These are phyloP conservation scores for Oligia strigilis DNA, from an alignment of 2,888 invertebrate species.

Conservation along the genomic window DNA sequence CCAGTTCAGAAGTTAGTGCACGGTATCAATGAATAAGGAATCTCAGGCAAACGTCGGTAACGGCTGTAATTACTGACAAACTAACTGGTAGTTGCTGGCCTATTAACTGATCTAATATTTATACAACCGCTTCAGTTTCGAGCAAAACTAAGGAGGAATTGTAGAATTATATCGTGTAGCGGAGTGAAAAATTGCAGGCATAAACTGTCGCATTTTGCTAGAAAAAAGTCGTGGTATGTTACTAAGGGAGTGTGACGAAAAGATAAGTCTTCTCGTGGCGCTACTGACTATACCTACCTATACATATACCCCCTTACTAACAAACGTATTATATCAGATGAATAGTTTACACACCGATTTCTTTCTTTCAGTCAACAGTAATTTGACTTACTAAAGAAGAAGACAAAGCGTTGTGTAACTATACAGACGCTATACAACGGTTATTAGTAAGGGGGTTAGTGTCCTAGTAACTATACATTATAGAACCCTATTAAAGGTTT, in stretches of 20 bases:
- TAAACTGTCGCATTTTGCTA: neutral
- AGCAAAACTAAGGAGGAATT: constrained; percentile 8
- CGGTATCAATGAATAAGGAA: constrained; percentile 47
- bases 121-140: constrained; percentile 45
- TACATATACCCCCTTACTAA: neutral
- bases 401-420: no score
- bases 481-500: neutral
- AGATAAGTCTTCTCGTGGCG: no score
- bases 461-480: neutral
- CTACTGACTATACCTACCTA: neutral
- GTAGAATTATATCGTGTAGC: neutral
- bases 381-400: no score
- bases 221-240: no score
- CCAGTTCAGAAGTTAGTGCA: constrained; percentile 12
- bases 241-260: no score
- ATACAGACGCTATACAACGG: no score
- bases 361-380: no score
- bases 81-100: constrained; percentile 51
- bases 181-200: neutral
- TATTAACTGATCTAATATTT: constrained; percentile 69
- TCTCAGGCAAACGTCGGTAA: constrained; percentile 29
- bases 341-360: no score
- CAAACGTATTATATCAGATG: no score
- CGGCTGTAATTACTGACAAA: constrained; percentile 55
- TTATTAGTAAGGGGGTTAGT: no score